Conservation (phyloP, 1,140 invertebrate species). For the Heliconius himera region DNA sequence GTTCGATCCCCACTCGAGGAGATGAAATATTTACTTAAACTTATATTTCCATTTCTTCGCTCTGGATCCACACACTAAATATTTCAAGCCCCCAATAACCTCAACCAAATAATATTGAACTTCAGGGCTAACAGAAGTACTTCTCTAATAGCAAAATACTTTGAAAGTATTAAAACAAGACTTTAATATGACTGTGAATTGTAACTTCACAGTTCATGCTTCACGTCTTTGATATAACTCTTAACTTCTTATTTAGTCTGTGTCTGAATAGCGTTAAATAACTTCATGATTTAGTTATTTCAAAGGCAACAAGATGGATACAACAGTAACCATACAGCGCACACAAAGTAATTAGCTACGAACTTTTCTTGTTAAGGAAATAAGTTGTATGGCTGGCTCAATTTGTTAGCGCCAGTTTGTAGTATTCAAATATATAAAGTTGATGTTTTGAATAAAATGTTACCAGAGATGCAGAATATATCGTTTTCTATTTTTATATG, state of each 20-base stretch:
- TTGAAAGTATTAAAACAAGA: not conserved
- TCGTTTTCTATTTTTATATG: not conserved
- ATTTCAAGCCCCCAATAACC: not conserved
- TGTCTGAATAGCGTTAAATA: constrained; percentile 4
- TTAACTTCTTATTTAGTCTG: not conserved
- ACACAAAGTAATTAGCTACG: constrained; percentile 26
- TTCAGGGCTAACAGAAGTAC: not conserved
- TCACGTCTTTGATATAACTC: not conserved
- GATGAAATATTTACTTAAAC: too few relatives aligned
- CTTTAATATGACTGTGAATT: not conserved
- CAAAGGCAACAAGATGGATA: constrained; percentile 20
- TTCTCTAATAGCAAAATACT: not conserved
- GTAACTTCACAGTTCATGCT: not conserved
- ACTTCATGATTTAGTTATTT: constrained; percentile 23
- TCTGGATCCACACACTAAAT: too few relatives aligned
- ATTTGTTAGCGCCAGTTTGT: constrained; percentile 10
- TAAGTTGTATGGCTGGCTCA: constrained; percentile 8
- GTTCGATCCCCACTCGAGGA: too few relatives aligned
- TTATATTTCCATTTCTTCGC: too few relatives aligned
- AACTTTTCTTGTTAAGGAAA: constrained; percentile 28
- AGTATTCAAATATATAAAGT: constrained; percentile 1
- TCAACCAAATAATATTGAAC: not conserved
- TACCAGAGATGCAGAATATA: not conserved
- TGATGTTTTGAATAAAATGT: constrained; percentile 34
- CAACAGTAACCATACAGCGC: constrained; percentile 1